These are phyloP conservation scores for Aphidoletes aphidimyza DNA, from an alignment of 2,888 invertebrate species.

Conservation along the genomic window DNA sequence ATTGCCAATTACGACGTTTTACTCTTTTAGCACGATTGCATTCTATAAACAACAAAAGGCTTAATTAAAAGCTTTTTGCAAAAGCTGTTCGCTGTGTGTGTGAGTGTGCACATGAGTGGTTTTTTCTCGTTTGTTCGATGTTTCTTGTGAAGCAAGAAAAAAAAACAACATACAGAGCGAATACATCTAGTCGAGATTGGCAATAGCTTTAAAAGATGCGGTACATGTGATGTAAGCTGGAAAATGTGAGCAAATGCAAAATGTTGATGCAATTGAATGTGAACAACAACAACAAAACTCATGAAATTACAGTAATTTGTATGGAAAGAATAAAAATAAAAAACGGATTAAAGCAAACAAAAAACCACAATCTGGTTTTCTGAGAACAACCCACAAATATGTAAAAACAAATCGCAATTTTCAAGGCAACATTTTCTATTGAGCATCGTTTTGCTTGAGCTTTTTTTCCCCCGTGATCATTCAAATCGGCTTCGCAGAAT, in stretches of 20 bases:
- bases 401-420: no score
- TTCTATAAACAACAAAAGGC: not conserved
- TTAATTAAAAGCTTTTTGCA: slow-evolving; percentile 9
- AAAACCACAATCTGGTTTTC: no score
- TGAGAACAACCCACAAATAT: no score
- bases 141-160: no score
- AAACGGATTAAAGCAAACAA: no score
- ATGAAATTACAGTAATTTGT: not conserved
- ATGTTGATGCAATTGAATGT: not conserved
- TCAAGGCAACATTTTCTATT: no score
- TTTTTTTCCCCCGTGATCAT: no score
- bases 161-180: no score
- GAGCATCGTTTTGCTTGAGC: no score
- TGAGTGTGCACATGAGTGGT: slow-evolving; percentile 16
- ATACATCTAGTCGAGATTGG: not conserved
- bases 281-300: no score
- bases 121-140: not conserved
- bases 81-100: not conserved
- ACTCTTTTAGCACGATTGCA: not conserved
- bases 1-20: slow-evolving; percentile 16
- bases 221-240: slow-evolving; percentile 23
- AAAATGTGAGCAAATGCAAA: slow-evolving; percentile 26
- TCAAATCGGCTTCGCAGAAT: no score
- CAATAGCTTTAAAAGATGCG: not conserved
- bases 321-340: not conserved